Evolutionary conservation across 2,888 invertebrate species (phyloP).

Genomic region (Siphlonurus alternatus): DNA sequence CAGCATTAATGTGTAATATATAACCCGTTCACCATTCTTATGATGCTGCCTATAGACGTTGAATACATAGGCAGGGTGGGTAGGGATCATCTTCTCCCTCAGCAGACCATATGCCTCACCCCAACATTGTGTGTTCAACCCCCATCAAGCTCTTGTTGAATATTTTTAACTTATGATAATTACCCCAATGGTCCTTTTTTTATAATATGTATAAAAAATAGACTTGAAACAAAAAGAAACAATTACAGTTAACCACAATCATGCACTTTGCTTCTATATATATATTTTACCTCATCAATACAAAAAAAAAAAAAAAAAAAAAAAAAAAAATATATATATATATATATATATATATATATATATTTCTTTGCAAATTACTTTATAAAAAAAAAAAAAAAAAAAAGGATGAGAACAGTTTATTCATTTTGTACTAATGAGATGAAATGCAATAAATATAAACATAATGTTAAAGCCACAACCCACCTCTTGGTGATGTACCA

Average conservation of each 20-base stretch:
- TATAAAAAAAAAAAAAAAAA: no score
- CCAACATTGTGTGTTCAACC: no score
- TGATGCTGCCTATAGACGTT: background rate
- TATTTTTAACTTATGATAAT: background rate
- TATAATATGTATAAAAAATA: background rate
- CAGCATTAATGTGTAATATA: background rate
- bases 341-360: no score
- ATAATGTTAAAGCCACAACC: background rate
- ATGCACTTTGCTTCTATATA: background rate
- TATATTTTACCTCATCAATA: background rate
- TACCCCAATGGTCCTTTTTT: background rate
- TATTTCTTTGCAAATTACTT: no score
- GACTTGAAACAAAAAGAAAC: constrained; percentile 2
- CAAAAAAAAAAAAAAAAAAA: background rate
- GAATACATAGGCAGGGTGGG: background rate
- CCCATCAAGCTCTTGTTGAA: no score
- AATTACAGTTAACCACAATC: background rate
- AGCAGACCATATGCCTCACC: no score
- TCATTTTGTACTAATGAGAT: no score
- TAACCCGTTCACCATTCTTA: background rate
- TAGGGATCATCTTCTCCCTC: no score
- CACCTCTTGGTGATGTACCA: background rate
- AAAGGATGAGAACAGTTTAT: no score
- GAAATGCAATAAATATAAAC: no score
- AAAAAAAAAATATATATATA: background rate